A percentile compares a stretch with the other conserved stretches of the same genome.
Evolutionary conservation across 1,140 invertebrate species (phyloP).

Genomic region (Thrips palmi): DNA sequence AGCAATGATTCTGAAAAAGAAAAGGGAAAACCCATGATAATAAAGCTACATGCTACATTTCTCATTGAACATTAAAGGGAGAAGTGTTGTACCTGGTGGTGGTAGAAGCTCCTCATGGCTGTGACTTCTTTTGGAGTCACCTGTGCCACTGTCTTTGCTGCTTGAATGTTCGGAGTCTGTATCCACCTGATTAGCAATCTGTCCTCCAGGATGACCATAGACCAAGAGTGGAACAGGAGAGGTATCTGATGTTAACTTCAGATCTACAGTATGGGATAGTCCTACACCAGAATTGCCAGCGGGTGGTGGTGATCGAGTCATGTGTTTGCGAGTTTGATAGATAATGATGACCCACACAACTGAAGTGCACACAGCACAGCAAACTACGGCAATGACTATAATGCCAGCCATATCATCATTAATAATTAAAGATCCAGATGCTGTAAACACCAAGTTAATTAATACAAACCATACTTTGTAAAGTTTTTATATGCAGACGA

Average conservation of each 20-base stretch:
- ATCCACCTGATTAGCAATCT: constrained; percentile 25
- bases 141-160: constrained; percentile 38
- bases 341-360: constrained; percentile 84
- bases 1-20: too few species aligned
- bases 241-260: too few species aligned
- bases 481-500: neutral
- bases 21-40: too few species aligned
- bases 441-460: constrained; percentile 11
- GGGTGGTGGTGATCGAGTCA: constrained; percentile 24
- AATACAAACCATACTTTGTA: constrained; percentile 12
- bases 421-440: constrained; percentile 19
- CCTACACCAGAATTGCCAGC: constrained; percentile 17
- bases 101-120: too few species aligned
- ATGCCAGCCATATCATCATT: constrained; percentile 62
- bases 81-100: too few species aligned
- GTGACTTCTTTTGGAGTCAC: too few species aligned
- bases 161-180: constrained; percentile 28
- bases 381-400: constrained; percentile 74
- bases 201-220: constrained; percentile 24
- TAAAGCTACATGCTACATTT: too few species aligned
- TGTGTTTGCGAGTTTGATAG: constrained; percentile 57
- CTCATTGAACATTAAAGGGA: too few species aligned
- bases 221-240: constrained; percentile 26
- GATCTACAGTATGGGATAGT: constrained; percentile 28
- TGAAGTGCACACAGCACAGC: constrained; percentile 75